Evolutionary conservation across 2,113 vertebrate genomes (phyloP), one percentile per base, ranked within the genome.

Genomic region (Hyperopisus bebe): DNA sequence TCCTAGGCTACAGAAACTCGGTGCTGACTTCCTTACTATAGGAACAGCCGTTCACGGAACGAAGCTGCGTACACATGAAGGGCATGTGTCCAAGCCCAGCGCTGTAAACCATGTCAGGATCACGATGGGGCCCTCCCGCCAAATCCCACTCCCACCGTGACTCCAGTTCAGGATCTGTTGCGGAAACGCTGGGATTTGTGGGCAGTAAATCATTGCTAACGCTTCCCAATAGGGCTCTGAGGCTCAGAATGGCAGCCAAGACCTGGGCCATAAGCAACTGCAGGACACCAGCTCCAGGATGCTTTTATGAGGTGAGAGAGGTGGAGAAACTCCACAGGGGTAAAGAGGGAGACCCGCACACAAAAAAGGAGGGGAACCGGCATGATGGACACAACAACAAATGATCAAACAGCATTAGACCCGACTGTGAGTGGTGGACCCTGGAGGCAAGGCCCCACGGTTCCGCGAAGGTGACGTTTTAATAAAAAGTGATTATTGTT

Each of bases 91-190:
- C 74, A 80, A 39, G 2, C 1, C 55, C 31, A 39, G 31, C 13
- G 5, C 62, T 80, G 74, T 42, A 42, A 19, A 80, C 4, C 35
- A 39, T 80, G 31, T 80, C 74, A 7, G 13, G 15, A 42, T 39
- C 35, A 42, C 35, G 1, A 3, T 19, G 74, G 74, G 35, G 15
- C 5, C 35, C 19, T 19, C 31, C 74, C 74, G 0, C 15, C 35
- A 27, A 70, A 90, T 88, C 89, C 80, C 86, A 87, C 46, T 42
- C 58, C 86, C 39, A 51, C 17, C 50, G 27, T 91, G 85, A 92
- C 89, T 89, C 88, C 83, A 84, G 50, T 85, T 83, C 58, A 90
- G 89, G 82, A 46, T 88, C 70, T 51, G 77, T 6, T 55, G 89
- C 53, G 66, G 35, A 31, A 50, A 90, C 19, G 24, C 17, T 1